Conservation (phyloP, 2,797 vertebrate genomes). For the Coccyzus lansbergi region DNA sequence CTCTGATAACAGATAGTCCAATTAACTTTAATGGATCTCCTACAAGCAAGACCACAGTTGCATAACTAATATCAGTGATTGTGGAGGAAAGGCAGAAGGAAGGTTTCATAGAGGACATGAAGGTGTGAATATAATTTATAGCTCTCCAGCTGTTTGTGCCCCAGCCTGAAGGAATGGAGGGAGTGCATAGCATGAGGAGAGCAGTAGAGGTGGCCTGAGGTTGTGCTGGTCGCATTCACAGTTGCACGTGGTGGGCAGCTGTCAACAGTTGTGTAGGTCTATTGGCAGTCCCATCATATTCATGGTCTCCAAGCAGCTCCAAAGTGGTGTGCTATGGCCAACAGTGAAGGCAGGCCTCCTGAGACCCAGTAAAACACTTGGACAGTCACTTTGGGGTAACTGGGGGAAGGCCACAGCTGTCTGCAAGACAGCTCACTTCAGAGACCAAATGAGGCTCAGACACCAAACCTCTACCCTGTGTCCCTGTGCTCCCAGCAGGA, state of each 20-base stretch:
- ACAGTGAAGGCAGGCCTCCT: slow-evolving; percentile 16
- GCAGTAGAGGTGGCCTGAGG: neutral
- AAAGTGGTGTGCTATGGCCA: neutral
- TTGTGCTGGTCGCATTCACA: neutral
- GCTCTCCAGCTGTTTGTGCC: neutral
- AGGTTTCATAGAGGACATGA: neutral
- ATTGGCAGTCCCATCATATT: neutral
- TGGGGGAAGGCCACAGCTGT: neutral
- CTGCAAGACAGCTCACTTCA: neutral
- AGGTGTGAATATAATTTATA: neutral
- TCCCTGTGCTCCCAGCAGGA: fast-evolving
- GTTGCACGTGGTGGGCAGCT: neutral
- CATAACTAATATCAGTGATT: neutral
- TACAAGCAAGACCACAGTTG: neutral
- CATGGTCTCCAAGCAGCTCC: neutral
- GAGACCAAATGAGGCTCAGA: neutral
- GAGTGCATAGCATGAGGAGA: neutral
- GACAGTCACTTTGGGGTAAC: neutral
- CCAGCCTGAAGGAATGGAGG: neutral
- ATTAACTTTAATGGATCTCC: slow-evolving; percentile 14
- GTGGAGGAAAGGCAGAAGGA: neutral
- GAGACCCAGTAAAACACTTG: neutral
- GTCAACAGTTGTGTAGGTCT: neutral
- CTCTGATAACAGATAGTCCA: neutral
- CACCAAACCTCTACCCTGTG: neutral